These are phyloP conservation scores for Salmo trutta DNA, from an alignment of 2,797 vertebrate species.

Conservation along the genomic window DNA sequence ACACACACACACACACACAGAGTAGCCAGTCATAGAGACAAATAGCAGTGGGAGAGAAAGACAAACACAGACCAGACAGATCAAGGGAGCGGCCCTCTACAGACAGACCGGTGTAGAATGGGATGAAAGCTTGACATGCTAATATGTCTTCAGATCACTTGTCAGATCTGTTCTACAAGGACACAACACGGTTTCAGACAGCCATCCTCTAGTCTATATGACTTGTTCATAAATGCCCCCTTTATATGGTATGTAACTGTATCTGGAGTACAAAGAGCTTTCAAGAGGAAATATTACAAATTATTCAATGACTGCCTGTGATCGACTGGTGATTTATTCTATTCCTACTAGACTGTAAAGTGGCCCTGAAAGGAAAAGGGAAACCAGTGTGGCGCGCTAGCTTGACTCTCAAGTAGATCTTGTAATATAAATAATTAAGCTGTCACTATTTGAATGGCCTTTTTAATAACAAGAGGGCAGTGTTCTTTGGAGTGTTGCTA, in stretches of 20 bases:
- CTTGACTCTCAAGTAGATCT: too few species aligned
- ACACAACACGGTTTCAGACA: neutral
- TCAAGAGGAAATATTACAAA: neutral
- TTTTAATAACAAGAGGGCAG: slow-evolving; percentile 12
- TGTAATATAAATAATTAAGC: slow-evolving; percentile 53
- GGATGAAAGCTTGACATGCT: slow-evolving; percentile 15
- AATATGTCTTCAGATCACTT: neutral
- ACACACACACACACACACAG: neutral
- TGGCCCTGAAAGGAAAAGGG: neutral
- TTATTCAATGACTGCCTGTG: neutral
- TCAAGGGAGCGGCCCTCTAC: neutral
- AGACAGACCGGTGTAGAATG: slow-evolving; percentile 16
- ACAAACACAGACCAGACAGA: neutral
- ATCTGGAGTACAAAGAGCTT: neutral
- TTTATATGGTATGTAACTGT: neutral
- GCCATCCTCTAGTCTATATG: neutral
- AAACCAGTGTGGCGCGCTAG: slow-evolving; percentile 23
- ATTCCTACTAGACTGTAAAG: neutral
- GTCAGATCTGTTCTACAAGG: slow-evolving; percentile 17
- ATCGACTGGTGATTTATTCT: neutral
- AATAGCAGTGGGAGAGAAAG: neutral
- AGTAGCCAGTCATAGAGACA: neutral
- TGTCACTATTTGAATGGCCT: slow-evolving; percentile 47
- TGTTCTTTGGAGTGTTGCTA: neutral
- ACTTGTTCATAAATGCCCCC: neutral